A percentile compares a stretch with the other conserved stretches of the same genome.
Evolutionary conservation across 2,888 invertebrate species (phyloP).

Genomic region (Tanytarsus gracilentus): DNA sequence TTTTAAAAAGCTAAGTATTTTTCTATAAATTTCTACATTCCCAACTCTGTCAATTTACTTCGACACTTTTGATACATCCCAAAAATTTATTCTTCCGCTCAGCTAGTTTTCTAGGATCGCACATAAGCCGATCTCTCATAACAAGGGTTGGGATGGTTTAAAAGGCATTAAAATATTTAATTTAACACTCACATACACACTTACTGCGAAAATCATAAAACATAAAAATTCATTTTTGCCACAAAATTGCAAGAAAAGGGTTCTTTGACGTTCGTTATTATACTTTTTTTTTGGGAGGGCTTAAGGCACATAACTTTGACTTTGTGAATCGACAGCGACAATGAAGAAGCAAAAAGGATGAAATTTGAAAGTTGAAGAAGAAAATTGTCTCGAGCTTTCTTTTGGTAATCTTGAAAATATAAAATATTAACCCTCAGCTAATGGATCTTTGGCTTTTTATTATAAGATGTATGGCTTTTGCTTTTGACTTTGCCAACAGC

Average conservation of each 20-base stretch:
- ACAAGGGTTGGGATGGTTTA: not conserved
- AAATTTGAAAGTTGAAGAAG: not conserved
- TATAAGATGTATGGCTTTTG: slow-evolving; percentile 13
- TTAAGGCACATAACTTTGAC: slow-evolving; percentile 6
- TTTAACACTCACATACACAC: slow-evolving; percentile 7
- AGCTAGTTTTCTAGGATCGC: too few relatives aligned
- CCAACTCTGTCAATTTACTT: too few relatives aligned
- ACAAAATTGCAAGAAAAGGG: slow-evolving; percentile 21
- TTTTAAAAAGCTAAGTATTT: too few relatives aligned
- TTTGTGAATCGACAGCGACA: not conserved
- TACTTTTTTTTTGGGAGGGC: not conserved
- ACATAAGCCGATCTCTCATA: too few relatives aligned
- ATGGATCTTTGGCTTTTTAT: slow-evolving; percentile 27
- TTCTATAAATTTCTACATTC: too few relatives aligned
- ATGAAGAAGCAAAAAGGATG: not conserved
- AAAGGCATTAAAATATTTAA: slow-evolving; percentile 25
- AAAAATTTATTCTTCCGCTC: too few relatives aligned
- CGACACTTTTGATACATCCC: too few relatives aligned
- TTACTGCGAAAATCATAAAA: slow-evolving; percentile 26
- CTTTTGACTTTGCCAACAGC: not conserved
- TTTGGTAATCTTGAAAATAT: slow-evolving; percentile 25
- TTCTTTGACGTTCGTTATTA: not conserved
- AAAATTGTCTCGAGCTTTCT: slow-evolving; percentile 24
- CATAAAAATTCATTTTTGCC: slow-evolving; percentile 26
- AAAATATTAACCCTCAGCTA: slow-evolving; percentile 27